Percentiles rank a stretch among this genome's conserved stretches.
Conservation (phyloP, 2,113 vertebrate species). For the Peromyscus polionotus region DNA sequence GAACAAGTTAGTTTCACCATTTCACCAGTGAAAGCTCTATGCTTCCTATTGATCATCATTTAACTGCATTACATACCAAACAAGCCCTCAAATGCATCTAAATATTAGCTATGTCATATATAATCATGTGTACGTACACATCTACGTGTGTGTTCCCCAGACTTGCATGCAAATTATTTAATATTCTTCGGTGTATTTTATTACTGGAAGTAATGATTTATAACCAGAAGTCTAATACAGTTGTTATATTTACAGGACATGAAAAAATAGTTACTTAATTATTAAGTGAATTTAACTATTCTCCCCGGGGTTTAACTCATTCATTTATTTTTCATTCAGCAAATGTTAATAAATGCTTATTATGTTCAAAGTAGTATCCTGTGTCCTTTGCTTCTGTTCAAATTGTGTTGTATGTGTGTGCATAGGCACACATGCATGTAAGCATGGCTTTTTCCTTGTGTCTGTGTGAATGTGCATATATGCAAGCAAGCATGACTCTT, state of each 20-base stretch:
- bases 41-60: not conserved
- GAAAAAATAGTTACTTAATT: conserved; percentile 63
- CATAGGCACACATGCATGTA: too few species aligned
- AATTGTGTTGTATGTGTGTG: not conserved
- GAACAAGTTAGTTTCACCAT: not conserved
- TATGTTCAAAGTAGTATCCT: not conserved
- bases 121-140: not conserved
- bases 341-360: conserved; percentile 64
- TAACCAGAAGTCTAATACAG: conserved; percentile 17
- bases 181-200: conserved; percentile 15
- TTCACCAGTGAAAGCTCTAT: not conserved
- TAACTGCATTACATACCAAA: not conserved
- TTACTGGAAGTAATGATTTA: conserved; percentile 25
- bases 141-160: not conserved
- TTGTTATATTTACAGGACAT: conserved; percentile 43
- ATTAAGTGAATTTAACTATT: conserved; percentile 67
- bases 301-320: conserved; percentile 28
- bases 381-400: not conserved
- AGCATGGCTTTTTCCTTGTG: not conserved
- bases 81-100: not conserved
- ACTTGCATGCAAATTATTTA: not conserved
- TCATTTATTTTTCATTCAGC: conserved; percentile 73
- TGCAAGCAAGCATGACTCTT: not conserved
- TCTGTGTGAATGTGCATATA: not conserved
- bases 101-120: not conserved